A percentile compares a stretch with the other conserved stretches of the same genome.
These are phyloP conservation scores for Oophaga sylvatica DNA, from an alignment of 2,797 vertebrate genomes.

Conservation along the genomic window DNA sequence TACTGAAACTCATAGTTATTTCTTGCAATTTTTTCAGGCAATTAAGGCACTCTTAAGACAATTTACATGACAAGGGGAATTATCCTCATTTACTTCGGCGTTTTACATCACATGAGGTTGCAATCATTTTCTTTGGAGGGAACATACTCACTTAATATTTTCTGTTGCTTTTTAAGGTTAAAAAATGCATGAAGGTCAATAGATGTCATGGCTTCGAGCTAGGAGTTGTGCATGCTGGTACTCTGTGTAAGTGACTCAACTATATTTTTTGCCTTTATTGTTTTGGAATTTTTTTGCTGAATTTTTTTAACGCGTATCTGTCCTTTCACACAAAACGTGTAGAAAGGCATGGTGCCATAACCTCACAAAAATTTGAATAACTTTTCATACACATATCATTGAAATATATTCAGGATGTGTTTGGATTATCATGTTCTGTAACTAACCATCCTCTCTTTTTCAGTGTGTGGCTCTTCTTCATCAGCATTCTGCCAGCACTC, in stretches of 20 bases:
- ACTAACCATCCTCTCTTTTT: no score
- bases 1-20: background rate
- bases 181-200: background rate
- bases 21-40: background rate
- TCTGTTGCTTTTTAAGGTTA: background rate
- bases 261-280: background rate
- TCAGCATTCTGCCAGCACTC: no score
- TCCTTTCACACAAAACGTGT: no score
- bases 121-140: background rate
- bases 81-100: background rate
- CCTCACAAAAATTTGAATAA: no score
- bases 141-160: background rate
- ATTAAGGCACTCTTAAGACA: background rate
- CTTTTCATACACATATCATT: no score
- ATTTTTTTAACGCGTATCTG: background rate
- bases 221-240: background rate
- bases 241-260: background rate
- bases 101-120: background rate
- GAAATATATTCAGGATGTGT: no score
- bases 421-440: no score
- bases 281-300: background rate
- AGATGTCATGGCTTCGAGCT: background rate
- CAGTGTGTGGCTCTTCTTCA: no score
- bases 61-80: background rate
- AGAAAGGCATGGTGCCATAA: no score